phyloP scores from a whole-genome alignment of 1,140 invertebrate genomes.

The Drosophila prosaltans region DNA sequence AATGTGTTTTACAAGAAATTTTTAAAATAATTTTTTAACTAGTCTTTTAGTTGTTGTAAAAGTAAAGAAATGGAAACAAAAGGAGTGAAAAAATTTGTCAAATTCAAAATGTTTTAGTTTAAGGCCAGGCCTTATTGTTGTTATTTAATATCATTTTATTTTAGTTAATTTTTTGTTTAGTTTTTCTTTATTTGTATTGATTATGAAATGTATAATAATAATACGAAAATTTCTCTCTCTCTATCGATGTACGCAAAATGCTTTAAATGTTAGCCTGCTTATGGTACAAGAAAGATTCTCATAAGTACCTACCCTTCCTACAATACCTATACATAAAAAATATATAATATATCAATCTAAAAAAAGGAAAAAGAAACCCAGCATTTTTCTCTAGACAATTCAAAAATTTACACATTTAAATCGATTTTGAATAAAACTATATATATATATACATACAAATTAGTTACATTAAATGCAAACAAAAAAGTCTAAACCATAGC shows the following conservation, averaged over 20 bases:
- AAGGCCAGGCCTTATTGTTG: conserved; percentile 69
- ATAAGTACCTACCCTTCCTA: conserved; percentile 64
- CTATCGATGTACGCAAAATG: conserved; percentile 65
- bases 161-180: conserved; percentile 39
- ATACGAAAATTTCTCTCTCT: conserved; percentile 23
- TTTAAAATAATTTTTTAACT: conserved; percentile 50
- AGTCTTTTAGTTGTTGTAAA: conserved; percentile 63
- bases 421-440: conserved; percentile 55
- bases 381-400: conserved; percentile 51
- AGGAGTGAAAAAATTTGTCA: conserved; percentile 15
- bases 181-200: conserved; percentile 17
- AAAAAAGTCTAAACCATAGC: conserved; percentile 65
- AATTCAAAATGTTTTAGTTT: conserved; percentile 56
- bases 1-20: conserved; percentile 42
- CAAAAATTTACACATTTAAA: conserved; percentile 60
- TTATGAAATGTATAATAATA: conserved; percentile 15
- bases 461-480: conserved; percentile 21
- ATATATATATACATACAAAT: conserved; percentile 45
- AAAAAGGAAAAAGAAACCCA: conserved; percentile 35
- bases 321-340: not conserved
- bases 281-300: conserved; percentile 73
- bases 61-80: not conserved
- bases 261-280: conserved; percentile 81
- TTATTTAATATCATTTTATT: conserved; percentile 35
- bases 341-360: conserved; percentile 48